phyloP scores from a whole-genome alignment of 2,888 invertebrate species.

The Orthonevra nobilis region DNA sequence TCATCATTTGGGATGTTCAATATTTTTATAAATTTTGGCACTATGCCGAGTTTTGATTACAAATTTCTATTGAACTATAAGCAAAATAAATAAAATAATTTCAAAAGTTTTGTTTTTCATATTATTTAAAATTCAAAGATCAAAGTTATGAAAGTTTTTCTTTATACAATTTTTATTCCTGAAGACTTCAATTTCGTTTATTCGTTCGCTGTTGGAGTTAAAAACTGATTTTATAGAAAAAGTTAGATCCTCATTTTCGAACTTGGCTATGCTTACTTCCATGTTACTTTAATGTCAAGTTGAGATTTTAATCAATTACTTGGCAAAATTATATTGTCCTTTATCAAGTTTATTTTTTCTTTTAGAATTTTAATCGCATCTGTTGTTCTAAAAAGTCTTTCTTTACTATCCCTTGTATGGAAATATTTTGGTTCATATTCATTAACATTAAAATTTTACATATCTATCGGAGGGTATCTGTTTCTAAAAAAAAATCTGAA shows the following conservation, averaged over 20 bases:
- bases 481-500: too few relatives aligned
- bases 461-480: too few relatives aligned
- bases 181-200: too few relatives aligned
- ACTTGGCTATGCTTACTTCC: not conserved
- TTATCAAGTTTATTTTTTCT: slow-evolving; percentile 8
- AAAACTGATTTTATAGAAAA: too few relatives aligned
- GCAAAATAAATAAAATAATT: slow-evolving; percentile 20
- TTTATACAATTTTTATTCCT: too few relatives aligned
- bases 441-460: too few relatives aligned
- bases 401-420: too few relatives aligned
- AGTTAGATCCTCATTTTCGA: not conserved
- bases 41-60: slow-evolving; percentile 13
- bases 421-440: too few relatives aligned
- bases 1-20: slow-evolving; percentile 19
- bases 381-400: too few relatives aligned
- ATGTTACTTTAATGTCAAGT: too few relatives aligned
- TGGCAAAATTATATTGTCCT: slow-evolving; percentile 1
- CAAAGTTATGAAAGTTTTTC: too few relatives aligned
- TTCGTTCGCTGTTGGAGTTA: too few relatives aligned
- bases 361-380: not conserved
- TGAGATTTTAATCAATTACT: not conserved
- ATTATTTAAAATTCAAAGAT: slow-evolving; percentile 26
- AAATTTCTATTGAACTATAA: slow-evolving; percentile 13
- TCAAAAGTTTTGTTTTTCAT: slow-evolving; percentile 10
- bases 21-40: slow-evolving; percentile 10